phyloP scores from a whole-genome alignment of 2,113 vertebrate genomes.

The Otus sunia region DNA sequence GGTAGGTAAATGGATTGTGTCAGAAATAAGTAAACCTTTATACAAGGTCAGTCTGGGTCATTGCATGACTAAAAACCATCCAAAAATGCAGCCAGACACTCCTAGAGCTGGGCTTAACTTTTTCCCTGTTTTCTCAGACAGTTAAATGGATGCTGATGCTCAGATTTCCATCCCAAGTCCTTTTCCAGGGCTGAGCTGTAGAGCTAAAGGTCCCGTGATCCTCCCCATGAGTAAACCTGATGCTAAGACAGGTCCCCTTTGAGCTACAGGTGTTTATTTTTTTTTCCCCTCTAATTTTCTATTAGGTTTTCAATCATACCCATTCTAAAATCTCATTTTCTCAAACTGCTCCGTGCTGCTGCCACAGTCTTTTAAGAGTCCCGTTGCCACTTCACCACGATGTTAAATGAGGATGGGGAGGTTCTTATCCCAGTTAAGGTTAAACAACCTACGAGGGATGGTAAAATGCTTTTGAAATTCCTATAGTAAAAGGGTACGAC shows the following conservation, averaged over 20 bases:
- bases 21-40: background rate
- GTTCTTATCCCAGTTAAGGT: background rate
- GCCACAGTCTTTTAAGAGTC: fast-evolving
- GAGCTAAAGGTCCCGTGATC: background rate
- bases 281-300: background rate
- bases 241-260: background rate
- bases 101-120: background rate
- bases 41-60: background rate
- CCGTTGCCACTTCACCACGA: fast-evolving
- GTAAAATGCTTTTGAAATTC: background rate
- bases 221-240: background rate
- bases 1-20: background rate
- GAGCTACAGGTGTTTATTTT: too few species aligned
- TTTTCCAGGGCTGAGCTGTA: background rate
- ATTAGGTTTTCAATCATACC: background rate
- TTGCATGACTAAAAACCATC: background rate
- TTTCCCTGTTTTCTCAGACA: background rate
- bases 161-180: background rate
- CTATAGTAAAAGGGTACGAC: background rate
- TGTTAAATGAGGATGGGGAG: background rate
- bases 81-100: background rate
- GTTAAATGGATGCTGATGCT: background rate
- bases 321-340: background rate
- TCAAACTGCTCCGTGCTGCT: background rate
- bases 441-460: background rate